Percentiles rank a stretch among this genome's conserved stretches.
phyloP scores from a whole-genome alignment of 2,113 vertebrate species.

The Corynorhinus townsendii region DNA sequence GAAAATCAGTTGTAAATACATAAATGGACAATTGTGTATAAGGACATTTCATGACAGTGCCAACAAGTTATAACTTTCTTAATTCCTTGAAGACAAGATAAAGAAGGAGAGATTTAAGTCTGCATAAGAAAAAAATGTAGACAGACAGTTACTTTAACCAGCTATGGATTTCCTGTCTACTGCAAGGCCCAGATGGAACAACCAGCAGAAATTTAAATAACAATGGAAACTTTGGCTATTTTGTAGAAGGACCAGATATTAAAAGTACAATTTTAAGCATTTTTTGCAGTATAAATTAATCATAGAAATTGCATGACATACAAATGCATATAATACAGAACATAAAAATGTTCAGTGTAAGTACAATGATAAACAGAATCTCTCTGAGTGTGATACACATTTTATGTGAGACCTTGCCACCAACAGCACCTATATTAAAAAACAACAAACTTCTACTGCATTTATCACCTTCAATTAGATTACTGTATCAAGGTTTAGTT shows the following conservation, averaged over 20 bases:
- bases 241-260: background rate
- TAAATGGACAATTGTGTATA: background rate
- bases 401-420: background rate
- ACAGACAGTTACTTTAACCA: background rate
- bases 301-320: background rate
- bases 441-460: background rate
- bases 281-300: background rate
- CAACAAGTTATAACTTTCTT: background rate
- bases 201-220: background rate
- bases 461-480: slow-evolving; percentile 23
- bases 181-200: background rate
- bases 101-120: background rate
- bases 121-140: background rate
- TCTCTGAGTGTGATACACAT: background rate
- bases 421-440: background rate
- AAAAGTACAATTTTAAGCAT: background rate
- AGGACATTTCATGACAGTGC: background rate
- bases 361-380: background rate
- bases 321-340: background rate
- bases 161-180: background rate
- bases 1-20: background rate
- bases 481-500: background rate
- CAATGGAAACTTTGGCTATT: background rate
- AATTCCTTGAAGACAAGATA: background rate
- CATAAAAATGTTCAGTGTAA: background rate